phyloP scores from a whole-genome alignment of 1,140 invertebrate genomes.

The Hylaeus anthracinus region DNA sequence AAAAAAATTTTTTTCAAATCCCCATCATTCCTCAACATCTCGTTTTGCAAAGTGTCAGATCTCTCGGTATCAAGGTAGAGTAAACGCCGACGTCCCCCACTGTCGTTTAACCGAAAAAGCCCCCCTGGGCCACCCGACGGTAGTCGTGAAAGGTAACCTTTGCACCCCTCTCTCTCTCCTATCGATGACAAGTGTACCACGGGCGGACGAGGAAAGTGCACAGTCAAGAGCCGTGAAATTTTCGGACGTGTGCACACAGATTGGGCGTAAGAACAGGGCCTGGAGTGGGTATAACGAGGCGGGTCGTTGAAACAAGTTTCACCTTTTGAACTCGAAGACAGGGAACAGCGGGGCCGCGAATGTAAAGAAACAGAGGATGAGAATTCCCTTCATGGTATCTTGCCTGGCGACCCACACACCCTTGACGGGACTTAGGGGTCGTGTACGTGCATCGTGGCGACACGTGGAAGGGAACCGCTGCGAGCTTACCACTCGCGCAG shows the following conservation, averaged over 20 bases:
- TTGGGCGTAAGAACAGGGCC: conserved; percentile 46
- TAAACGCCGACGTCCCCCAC: too few relatives aligned
- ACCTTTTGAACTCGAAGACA: conserved; percentile 60
- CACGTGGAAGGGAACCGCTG: conserved; percentile 22
- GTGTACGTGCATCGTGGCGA: not conserved
- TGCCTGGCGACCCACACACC: conserved; percentile 7
- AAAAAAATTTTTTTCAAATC: too few relatives aligned
- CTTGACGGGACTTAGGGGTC: not conserved
- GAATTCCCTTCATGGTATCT: conserved; percentile 56
- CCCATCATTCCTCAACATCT: too few relatives aligned
- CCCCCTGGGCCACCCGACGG: too few relatives aligned
- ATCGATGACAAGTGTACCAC: not conserved
- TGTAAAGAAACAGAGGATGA: conserved; percentile 65
- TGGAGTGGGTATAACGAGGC: conserved; percentile 50
- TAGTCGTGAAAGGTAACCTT: not conserved
- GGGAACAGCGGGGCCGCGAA: conserved; percentile 28
- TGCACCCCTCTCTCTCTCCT: too few relatives aligned
- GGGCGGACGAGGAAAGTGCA: not conserved
- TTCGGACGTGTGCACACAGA: conserved; percentile 44
- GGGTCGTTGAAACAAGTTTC: conserved; percentile 61
- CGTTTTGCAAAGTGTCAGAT: too few relatives aligned
- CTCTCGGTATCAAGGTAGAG: too few relatives aligned
- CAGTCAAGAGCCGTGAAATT: conserved; percentile 33
- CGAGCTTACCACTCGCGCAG: not conserved
- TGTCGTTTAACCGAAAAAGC: too few relatives aligned